Evolutionary conservation across 2,113 vertebrate genomes (phyloP).

Genomic region (Serilophus lunatus): DNA sequence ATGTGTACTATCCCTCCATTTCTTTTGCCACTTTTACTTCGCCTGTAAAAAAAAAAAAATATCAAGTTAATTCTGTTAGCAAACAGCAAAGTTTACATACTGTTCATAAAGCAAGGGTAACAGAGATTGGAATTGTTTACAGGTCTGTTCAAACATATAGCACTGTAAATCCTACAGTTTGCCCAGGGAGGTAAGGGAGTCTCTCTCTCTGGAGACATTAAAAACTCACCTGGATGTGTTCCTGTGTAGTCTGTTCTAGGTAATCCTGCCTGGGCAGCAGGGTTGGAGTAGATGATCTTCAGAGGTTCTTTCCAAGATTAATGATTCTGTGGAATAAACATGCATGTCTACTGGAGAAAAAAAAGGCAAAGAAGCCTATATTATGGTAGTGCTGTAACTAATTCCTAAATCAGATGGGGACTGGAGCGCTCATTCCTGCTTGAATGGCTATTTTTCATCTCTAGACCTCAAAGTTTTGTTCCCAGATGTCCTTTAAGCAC

Average conservation of each 20-base stretch:
- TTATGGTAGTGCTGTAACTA: background rate
- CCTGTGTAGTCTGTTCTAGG: background rate
- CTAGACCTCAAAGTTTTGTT: background rate
- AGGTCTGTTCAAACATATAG: background rate
- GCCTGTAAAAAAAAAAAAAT: background rate
- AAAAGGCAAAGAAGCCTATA: background rate
- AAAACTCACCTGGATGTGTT: background rate
- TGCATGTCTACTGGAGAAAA: background rate
- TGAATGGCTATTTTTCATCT: background rate
- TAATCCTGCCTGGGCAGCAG: background rate
- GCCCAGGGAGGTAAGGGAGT: no score
- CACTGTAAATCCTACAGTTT: background rate
- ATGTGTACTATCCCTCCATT: background rate
- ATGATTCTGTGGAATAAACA: background rate
- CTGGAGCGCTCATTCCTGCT: background rate
- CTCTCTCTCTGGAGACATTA: background rate
- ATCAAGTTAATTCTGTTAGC: background rate
- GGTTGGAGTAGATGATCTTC: background rate
- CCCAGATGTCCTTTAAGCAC: background rate
- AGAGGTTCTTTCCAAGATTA: background rate
- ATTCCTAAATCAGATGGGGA: background rate
- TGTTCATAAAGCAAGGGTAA: background rate
- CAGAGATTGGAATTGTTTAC: background rate
- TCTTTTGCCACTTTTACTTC: background rate
- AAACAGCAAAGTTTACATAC: background rate